These are phyloP conservation scores for human DNA, from an alignment of 2,113 vertebrate genomes.

Conservation along the genomic window DNA sequence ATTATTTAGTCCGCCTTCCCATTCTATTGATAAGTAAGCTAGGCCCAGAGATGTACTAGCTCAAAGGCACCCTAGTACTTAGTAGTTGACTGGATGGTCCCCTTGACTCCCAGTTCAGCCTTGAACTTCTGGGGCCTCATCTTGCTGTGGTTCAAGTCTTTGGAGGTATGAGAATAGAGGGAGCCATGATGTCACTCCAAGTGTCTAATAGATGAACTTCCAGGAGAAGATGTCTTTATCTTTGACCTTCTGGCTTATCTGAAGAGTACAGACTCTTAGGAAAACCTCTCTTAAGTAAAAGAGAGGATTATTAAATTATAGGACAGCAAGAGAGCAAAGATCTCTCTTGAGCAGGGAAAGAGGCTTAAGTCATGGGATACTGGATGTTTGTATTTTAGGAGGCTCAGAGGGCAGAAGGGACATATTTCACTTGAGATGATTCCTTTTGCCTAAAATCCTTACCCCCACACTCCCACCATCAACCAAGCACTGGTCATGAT, in stretches of 20 bases:
- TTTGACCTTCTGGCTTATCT: not conserved
- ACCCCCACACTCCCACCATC: accelerated
- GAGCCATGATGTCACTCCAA: not conserved
- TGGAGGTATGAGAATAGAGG: not conserved
- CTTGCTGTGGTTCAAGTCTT: not conserved
- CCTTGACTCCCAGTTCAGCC: not conserved
- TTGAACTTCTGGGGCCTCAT: not conserved
- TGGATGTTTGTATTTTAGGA: not conserved
- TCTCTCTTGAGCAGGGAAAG: not conserved
- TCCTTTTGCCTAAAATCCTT: not conserved
- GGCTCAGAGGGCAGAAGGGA: not conserved
- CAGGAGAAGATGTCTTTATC: not conserved
- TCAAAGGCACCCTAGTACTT: not conserved
- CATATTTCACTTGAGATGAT: not conserved
- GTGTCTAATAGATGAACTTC: not conserved
- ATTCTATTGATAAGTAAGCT: not conserved
- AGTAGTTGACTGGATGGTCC: not conserved
- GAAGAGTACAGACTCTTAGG: not conserved
- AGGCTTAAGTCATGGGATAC: not conserved
- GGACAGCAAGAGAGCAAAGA: not conserved
- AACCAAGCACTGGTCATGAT: not conserved
- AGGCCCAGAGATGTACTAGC: not conserved
- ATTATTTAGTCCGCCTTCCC: not conserved
- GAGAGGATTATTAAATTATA: not conserved
- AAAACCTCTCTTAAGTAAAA: not conserved